These are phyloP conservation scores for Fukomys damarensis DNA, from an alignment of 2,113 vertebrate species.

Conservation along the genomic window DNA sequence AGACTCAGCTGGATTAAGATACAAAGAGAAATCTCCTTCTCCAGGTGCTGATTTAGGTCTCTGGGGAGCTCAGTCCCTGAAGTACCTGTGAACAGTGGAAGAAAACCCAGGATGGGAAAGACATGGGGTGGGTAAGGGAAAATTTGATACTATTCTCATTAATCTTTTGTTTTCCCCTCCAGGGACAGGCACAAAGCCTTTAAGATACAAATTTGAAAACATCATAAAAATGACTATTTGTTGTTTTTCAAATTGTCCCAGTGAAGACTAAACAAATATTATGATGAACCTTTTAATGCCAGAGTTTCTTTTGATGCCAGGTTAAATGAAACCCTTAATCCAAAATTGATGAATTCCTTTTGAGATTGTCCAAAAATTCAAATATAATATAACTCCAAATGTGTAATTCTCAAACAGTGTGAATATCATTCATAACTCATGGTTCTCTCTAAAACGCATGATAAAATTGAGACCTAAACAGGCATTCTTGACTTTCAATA, in stretches of 20 bases:
- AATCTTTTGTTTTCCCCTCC: not conserved
- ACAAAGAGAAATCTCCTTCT: conserved; percentile 58
- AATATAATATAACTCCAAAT: conserved; percentile 12
- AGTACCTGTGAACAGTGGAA: not conserved
- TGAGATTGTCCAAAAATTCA: not conserved
- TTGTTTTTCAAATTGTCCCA: conserved; percentile 70
- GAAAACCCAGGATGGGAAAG: not conserved
- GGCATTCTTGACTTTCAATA: conserved; percentile 18
- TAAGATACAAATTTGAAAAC: conserved; percentile 17
- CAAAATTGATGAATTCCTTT: not conserved
- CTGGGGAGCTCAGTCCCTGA: conserved; percentile 30
- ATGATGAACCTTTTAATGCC: not conserved
- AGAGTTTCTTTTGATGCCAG: not conserved
- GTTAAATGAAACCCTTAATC: not conserved
- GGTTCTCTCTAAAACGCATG: not conserved
- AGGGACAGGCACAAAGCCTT: not conserved
- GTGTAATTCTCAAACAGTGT: not conserved
- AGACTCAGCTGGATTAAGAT: conserved; percentile 78
- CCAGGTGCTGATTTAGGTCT: not conserved
- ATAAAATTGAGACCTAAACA: conserved; percentile 28
- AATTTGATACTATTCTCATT: not conserved
- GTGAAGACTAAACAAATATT: conserved; percentile 53
- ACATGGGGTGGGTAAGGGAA: not conserved
- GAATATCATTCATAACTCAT: not conserved
- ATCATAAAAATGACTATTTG: conserved; percentile 45